Conservation (phyloP, 2,888 invertebrate species). For the Amblyjoppa fuscipennis region DNA sequence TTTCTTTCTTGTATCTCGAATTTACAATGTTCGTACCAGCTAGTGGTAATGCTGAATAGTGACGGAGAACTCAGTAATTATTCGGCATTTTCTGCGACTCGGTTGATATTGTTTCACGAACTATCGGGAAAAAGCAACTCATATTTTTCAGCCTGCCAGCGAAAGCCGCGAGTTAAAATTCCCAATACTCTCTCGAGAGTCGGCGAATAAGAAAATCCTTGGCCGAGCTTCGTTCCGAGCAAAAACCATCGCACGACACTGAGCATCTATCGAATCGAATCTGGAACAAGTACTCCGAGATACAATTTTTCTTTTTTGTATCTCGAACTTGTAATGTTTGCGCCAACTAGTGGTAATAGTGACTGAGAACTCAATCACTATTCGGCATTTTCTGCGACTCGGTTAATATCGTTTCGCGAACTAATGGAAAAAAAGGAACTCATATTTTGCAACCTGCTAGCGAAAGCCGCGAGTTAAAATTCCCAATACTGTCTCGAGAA, state of each 20-base stretch:
- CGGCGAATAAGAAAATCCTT: too few species aligned
- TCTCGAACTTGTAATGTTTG: not conserved
- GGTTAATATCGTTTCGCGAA: not conserved
- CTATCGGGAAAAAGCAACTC: not conserved
- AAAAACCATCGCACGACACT: too few species aligned
- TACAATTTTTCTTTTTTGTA: not conserved
- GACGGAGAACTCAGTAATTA: too few species aligned
- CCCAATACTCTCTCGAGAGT: too few species aligned
- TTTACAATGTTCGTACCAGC: not conserved
- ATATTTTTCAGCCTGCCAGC: not conserved
- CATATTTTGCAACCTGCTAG: not conserved
- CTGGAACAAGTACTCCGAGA: not conserved
- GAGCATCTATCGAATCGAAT: not conserved
- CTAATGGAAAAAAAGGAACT: not conserved
- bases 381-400: slow-evolving; percentile 4
- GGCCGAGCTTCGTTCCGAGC: too few species aligned
- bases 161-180: too few species aligned
- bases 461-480: too few species aligned
- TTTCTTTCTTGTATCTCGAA: not conserved
- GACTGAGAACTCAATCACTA: too few species aligned
- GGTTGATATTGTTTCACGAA: not conserved
- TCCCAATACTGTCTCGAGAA: too few species aligned
- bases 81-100: too few species aligned
- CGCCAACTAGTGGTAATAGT: not conserved
- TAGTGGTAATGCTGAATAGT: too few species aligned